These are phyloP conservation scores for Lophotriccus pileatus DNA, from an alignment of 2,797 vertebrate genomes.

Conservation along the genomic window DNA sequence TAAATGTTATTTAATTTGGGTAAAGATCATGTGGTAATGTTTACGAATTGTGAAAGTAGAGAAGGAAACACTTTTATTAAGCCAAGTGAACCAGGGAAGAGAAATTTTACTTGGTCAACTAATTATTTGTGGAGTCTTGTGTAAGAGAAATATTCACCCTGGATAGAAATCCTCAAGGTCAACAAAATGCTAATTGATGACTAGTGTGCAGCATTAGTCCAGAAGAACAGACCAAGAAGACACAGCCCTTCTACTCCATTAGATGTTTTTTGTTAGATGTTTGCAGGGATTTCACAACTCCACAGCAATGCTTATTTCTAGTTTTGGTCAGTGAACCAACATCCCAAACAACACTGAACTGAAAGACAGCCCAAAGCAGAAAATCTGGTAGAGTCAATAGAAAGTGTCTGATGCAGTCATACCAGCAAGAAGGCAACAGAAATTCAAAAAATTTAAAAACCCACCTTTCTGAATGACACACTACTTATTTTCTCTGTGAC, in stretches of 20 bases:
- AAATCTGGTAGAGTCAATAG: neutral
- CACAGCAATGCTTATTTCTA: neutral
- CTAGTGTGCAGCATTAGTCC: neutral
- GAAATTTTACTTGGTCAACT: neutral
- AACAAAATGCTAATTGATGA: neutral
- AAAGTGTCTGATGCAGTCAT: neutral
- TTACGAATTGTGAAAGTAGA: neutral
- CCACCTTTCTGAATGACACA: neutral
- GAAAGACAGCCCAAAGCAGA: neutral
- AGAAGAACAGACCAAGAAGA: neutral
- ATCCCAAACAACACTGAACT: neutral
- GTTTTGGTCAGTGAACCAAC: neutral
- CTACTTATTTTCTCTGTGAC: neutral
- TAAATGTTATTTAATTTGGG: neutral
- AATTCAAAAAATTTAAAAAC: neutral
- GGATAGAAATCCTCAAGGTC: neutral
- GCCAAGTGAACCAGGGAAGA: neutral
- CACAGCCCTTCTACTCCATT: neutral
- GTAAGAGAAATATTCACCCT: neutral
- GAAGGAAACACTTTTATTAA: neutral
- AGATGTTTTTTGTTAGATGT: neutral
- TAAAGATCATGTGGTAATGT: neutral
- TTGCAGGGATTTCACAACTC: neutral
- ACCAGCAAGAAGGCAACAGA: neutral
- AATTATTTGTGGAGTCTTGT: neutral